Percentiles rank a stretch among this genome's conserved stretches.
phyloP scores from a whole-genome alignment of 92 coral and sea anemone species.

The Palythoa grandiflora region DNA sequence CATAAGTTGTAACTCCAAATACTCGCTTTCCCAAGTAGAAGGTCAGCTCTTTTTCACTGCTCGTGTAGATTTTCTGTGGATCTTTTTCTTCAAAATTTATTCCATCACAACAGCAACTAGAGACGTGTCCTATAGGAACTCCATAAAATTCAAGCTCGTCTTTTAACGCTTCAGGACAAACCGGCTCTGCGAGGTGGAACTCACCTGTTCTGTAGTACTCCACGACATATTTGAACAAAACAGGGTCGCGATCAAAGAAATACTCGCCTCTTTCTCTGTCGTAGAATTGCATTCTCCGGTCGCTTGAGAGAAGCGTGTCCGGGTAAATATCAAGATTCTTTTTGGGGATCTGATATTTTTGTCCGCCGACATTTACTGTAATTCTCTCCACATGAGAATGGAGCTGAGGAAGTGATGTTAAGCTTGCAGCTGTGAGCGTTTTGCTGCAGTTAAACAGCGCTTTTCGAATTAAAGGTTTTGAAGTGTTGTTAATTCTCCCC shows the following conservation, averaged over 20 bases:
- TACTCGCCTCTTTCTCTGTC: conserved; percentile 83
- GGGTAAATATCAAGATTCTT: conserved; percentile 82
- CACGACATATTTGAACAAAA: conserved; percentile 80
- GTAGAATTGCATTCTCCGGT: conserved; percentile 68
- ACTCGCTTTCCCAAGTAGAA: conserved; percentile 9
- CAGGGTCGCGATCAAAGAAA: conserved; percentile 93
- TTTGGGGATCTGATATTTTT: conserved; percentile 80
- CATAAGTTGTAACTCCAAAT: conserved; percentile 19
- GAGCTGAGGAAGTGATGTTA: conserved; percentile 22
- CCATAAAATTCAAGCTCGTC: conserved; percentile 85
- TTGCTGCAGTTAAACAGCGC: conserved; percentile 35
- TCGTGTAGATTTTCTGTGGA: conserved; percentile 43
- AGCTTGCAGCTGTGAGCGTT: conserved; percentile 26
- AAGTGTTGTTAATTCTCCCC: conserved; percentile 9
- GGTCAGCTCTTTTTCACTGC: conserved; percentile 24
- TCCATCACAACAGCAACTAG: conserved; percentile 84
- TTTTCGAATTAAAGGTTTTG: conserved; percentile 49
- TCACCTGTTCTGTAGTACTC: conserved; percentile 90
- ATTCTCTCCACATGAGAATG: conserved; percentile 56
- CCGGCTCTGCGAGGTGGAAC: conserved; percentile 75
- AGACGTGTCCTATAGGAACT: conserved; percentile 76
- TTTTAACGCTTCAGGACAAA: conserved; percentile 83
- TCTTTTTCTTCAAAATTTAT: conserved; percentile 63
- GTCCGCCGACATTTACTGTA: conserved; percentile 88
- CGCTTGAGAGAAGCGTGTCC: conserved; percentile 88